A percentile compares a stretch with the other conserved stretches of the same genome.
These are phyloP conservation scores for Phylloscopus collybita DNA, from an alignment of 2,797 vertebrate species.

Conservation along the genomic window DNA sequence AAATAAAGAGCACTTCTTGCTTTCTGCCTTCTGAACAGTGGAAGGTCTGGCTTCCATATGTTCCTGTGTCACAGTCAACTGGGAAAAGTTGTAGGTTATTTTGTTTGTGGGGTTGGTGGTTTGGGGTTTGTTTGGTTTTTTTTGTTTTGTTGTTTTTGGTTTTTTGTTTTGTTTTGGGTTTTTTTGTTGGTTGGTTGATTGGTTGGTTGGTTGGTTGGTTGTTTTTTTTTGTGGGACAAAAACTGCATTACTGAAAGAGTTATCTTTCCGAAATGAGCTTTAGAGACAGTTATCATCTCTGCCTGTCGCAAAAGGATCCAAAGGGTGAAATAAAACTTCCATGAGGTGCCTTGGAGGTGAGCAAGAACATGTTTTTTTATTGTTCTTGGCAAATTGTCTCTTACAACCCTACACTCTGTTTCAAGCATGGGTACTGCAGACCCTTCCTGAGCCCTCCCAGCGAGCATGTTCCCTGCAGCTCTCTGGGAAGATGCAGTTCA, in stretches of 20 bases:
- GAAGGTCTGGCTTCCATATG: slow-evolving; percentile 34
- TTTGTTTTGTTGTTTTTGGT: too few species aligned
- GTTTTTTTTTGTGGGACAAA: not conserved
- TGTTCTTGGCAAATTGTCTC: not conserved
- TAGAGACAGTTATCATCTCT: not conserved
- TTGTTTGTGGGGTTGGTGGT: not conserved
- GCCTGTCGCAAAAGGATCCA: not conserved
- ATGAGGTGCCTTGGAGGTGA: not conserved
- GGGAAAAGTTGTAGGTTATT: not conserved
- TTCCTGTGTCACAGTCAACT: not conserved
- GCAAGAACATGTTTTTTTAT: not conserved
- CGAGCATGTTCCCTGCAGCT: fast-evolving
- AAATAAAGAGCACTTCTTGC: not conserved
- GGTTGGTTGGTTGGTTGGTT: too few species aligned
- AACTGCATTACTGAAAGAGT: not conserved
- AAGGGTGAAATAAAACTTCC: not conserved
- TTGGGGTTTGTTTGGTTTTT: too few species aligned
- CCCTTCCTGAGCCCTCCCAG: not conserved
- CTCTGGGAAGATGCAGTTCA: too few species aligned
- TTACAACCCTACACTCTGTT: not conserved
- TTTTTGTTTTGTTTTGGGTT: too few species aligned
- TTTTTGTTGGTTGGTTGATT: too few species aligned
- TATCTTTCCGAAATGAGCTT: not conserved
- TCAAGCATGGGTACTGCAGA: not conserved
- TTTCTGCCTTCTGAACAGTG: not conserved